Percentiles rank a stretch among this genome's conserved stretches.
These are phyloP conservation scores for Drosophila nr. perissopoda DNA, from an alignment of 2,888 invertebrate species.

Conservation along the genomic window DNA sequence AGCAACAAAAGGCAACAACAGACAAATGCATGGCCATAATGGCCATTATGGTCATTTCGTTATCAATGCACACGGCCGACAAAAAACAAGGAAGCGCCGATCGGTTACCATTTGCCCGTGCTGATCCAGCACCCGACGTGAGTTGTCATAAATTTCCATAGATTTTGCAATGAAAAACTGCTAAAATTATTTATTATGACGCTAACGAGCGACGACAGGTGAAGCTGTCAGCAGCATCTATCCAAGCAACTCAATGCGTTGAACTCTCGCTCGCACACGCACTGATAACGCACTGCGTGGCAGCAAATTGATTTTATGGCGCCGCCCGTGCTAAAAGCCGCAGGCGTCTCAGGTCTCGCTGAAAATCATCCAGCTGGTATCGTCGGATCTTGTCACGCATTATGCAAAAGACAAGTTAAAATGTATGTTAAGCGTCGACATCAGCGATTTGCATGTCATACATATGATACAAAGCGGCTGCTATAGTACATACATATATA, in stretches of 20 bases:
- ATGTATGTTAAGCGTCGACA: conserved; percentile 70
- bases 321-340: conserved; percentile 69
- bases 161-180: conserved; percentile 71
- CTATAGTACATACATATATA: neutral
- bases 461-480: conserved; percentile 6
- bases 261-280: conserved; percentile 30
- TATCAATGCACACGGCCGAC: conserved; percentile 57
- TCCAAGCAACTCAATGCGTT: conserved; percentile 8
- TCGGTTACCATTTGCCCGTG: conserved; percentile 11
- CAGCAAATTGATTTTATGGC: conserved; percentile 77
- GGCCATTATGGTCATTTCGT: conserved; percentile 77
- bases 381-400: conserved; percentile 56
- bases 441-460: conserved; percentile 33
- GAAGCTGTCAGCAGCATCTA: conserved; percentile 65
- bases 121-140: conserved; percentile 15
- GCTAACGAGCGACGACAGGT: conserved; percentile 82
- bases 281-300: conserved; percentile 76
- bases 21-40: conserved; percentile 67
- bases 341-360: conserved; percentile 33
- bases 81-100: conserved; percentile 68
- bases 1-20: conserved; percentile 39
- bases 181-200: conserved; percentile 81
- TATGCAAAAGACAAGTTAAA: conserved; percentile 79
- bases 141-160: conserved; percentile 75
- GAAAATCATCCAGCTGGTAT: conserved; percentile 27